Evolutionary conservation across 1,140 invertebrate genomes (phyloP).

Genomic region (Sinella curviseta): DNA sequence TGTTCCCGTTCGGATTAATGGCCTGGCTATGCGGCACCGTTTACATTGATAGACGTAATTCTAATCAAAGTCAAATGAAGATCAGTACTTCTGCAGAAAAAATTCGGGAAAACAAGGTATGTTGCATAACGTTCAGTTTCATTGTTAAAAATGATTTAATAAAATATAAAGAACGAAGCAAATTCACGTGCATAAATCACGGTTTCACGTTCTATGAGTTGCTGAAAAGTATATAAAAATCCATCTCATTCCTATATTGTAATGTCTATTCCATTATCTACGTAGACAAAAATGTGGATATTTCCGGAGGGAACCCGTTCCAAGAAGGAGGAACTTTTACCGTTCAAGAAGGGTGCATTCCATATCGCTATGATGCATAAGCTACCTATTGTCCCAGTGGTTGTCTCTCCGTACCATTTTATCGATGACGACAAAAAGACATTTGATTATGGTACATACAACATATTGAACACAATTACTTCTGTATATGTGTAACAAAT

Average conservation of each 20-base stretch:
- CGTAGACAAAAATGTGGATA: conserved; percentile 66
- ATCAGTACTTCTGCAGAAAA: conserved; percentile 74
- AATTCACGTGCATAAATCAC: no score
- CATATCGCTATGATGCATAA: conserved; percentile 84
- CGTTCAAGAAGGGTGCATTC: conserved; percentile 92
- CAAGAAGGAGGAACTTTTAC: conserved; percentile 73
- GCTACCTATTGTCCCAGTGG: conserved; percentile 84
- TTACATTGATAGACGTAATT: conserved; percentile 84
- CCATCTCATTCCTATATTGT: not conserved
- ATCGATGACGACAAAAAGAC: conserved; percentile 74
- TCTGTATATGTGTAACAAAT: not conserved
- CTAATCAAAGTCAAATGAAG: conserved; percentile 73
- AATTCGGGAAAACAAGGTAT: conserved; percentile 65
- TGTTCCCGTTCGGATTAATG: conserved; percentile 84
- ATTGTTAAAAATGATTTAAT: no score
- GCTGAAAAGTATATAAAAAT: no score
- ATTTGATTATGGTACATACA: conserved; percentile 70
- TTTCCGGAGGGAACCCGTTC: conserved; percentile 75
- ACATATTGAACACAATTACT: conserved; percentile 51
- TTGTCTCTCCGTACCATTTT: conserved; percentile 89
- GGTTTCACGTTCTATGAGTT: no score
- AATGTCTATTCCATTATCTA: not conserved
- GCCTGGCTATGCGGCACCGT: conserved; percentile 85
- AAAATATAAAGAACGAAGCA: no score
- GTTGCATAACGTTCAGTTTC: no score